Percentiles rank a stretch among this genome's conserved stretches.
phyloP scores from a whole-genome alignment of 2,797 vertebrate genomes.

The Acridotheres tristis region DNA sequence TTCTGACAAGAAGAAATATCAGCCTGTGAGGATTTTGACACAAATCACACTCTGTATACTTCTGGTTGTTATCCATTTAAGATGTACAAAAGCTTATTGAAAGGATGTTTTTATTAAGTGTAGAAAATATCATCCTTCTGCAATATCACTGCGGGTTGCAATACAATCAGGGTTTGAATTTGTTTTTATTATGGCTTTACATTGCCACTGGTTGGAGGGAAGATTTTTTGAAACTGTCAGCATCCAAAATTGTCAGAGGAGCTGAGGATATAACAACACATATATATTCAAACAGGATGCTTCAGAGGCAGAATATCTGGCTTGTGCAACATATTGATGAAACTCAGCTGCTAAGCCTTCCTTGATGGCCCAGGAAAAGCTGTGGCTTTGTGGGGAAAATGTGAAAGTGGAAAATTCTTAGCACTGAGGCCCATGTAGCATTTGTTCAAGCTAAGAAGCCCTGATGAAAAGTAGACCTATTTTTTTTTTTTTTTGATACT shows the following conservation, averaged over 20 bases:
- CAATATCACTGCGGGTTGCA: background rate
- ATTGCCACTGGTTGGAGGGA: background rate
- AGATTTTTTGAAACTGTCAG: constrained; percentile 29
- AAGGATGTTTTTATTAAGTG: constrained; percentile 29
- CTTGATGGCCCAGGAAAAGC: background rate
- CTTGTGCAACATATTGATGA: background rate
- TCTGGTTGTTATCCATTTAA: background rate
- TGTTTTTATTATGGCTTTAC: constrained; percentile 16
- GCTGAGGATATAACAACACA: background rate
- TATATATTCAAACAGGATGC: background rate
- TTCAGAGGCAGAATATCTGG: background rate
- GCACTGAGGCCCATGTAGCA: background rate
- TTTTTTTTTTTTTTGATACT: background rate
- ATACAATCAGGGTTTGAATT: background rate
- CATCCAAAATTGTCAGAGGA: background rate
- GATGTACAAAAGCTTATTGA: background rate
- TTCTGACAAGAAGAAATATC: constrained; percentile 35
- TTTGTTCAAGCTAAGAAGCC: background rate
- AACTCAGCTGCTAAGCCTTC: background rate
- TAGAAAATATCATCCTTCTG: background rate
- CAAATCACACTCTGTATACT: background rate
- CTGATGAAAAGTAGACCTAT: background rate
- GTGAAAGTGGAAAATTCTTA: background rate
- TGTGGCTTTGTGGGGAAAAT: background rate
- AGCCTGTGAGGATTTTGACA: constrained; percentile 14